phyloP scores from a whole-genome alignment of 1,140 invertebrate genomes.

The Drosophila parabipectinata region DNA sequence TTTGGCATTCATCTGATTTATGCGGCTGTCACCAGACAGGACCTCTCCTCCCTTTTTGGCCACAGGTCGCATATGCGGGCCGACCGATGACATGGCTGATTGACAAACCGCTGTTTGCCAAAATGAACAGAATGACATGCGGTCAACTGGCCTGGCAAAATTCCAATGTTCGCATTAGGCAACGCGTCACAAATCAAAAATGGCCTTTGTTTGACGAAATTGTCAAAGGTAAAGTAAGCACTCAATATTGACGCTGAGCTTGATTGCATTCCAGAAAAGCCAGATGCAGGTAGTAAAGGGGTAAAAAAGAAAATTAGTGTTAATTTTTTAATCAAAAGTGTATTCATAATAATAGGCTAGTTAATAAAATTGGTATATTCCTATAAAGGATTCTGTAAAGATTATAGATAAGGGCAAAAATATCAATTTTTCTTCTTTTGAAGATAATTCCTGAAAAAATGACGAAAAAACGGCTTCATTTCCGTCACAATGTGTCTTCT shows the following conservation, averaged over 20 bases:
- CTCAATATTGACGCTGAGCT: conserved; percentile 12
- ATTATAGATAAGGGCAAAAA: background rate
- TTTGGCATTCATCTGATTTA: conserved; percentile 72
- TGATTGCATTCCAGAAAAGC: conserved; percentile 11
- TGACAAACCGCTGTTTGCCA: conserved; percentile 74
- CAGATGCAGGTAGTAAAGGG: too few species aligned
- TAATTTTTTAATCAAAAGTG: too few species aligned
- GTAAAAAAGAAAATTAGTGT: too few species aligned
- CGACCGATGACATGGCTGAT: conserved; percentile 55
- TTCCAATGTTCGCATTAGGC: background rate
- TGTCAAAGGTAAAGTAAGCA: conserved; percentile 4
- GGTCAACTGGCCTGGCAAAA: conserved; percentile 27
- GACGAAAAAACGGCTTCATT: too few species aligned
- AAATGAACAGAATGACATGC: conserved; percentile 74
- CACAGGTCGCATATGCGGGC: conserved; percentile 37
- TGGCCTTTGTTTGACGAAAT: conserved; percentile 10
- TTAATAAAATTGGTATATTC: too few species aligned
- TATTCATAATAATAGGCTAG: too few species aligned
- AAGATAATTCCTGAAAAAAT: background rate
- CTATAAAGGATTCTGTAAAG: too few species aligned
- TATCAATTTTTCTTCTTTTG: background rate
- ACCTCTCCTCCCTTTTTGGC: background rate
- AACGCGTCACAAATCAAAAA: conserved; percentile 22
- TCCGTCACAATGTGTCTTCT: background rate
- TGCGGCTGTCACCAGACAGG: conserved; percentile 60